These are phyloP conservation scores for Taphrorychus bicolor DNA, from an alignment of 2,888 invertebrate genomes.

Conservation along the genomic window DNA sequence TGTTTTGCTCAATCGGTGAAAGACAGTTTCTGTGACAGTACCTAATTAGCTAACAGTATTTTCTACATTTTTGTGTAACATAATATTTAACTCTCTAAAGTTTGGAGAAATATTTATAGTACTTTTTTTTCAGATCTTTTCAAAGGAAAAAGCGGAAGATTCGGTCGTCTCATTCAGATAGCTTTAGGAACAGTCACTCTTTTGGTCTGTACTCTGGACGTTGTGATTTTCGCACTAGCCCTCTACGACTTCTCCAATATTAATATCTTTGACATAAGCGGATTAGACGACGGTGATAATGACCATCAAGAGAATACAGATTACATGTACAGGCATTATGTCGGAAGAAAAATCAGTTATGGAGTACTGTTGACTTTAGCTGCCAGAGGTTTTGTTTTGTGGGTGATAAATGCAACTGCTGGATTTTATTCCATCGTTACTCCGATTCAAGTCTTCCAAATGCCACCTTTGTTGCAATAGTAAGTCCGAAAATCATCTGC, in stretches of 20 bases:
- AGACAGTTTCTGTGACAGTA: no score
- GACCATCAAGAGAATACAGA: not conserved
- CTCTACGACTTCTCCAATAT: constrained; percentile 8
- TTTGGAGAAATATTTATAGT: no score
- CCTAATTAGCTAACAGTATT: no score
- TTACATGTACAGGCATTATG: not conserved
- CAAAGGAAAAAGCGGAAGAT: not conserved
- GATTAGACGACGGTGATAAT: not conserved
- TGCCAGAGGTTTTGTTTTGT: constrained; percentile 59
- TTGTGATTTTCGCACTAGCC: constrained; percentile 3
- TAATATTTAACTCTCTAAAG: no score
- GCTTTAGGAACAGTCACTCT: not conserved
- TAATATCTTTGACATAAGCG: constrained; percentile 5
- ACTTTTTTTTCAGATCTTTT: not conserved
- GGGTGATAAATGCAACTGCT: constrained; percentile 57
- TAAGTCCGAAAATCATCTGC: not conserved
- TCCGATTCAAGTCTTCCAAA: not conserved
- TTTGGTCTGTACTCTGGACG: constrained; percentile 4
- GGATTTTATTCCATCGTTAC: constrained; percentile 32
- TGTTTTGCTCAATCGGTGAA: not conserved
- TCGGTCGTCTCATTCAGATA: not conserved
- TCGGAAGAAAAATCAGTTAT: constrained; percentile 15
- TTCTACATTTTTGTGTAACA: no score
- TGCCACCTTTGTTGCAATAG: constrained; percentile 10
- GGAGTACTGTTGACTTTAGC: constrained; percentile 52